A percentile compares a stretch with the other conserved stretches of the same genome.
Evolutionary conservation across 2,797 vertebrate genomes (phyloP).

Genomic region (Lagorchestes hirsutus): DNA sequence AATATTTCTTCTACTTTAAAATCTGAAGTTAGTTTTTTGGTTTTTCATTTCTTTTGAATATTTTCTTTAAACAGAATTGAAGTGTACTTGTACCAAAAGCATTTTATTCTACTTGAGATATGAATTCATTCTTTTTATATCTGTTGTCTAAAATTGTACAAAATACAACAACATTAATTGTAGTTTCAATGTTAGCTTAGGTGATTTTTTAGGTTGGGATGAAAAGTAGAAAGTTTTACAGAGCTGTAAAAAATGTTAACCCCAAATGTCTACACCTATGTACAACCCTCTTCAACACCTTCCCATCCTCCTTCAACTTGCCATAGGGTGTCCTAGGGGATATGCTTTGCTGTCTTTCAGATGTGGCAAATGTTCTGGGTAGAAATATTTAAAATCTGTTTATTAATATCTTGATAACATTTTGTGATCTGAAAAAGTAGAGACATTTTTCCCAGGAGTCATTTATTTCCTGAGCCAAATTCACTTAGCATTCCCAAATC

Average conservation of each 20-base stretch:
- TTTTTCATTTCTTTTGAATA: constrained; percentile 15
- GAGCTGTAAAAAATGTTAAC: background rate
- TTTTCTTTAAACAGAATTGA: constrained; percentile 8
- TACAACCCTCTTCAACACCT: background rate
- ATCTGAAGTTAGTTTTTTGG: constrained; percentile 42
- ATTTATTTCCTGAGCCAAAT: background rate
- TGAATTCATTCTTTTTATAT: background rate
- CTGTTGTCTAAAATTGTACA: background rate
- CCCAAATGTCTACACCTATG: background rate
- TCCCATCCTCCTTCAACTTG: background rate
- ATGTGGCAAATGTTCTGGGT: background rate
- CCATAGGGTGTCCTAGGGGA: background rate
- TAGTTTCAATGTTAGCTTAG: background rate
- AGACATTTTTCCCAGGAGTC: background rate
- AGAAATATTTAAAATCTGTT: background rate
- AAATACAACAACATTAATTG: background rate
- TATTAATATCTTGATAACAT: background rate
- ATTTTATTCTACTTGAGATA: background rate
- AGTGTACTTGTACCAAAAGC: background rate
- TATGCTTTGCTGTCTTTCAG: background rate
- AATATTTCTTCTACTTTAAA: constrained; percentile 11
- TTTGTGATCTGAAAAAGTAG: background rate
- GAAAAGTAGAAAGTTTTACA: background rate
- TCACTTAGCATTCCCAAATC: background rate
- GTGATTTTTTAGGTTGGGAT: background rate